phyloP scores from a whole-genome alignment of 2,113 vertebrate genomes.

The Petromus typicus region DNA sequence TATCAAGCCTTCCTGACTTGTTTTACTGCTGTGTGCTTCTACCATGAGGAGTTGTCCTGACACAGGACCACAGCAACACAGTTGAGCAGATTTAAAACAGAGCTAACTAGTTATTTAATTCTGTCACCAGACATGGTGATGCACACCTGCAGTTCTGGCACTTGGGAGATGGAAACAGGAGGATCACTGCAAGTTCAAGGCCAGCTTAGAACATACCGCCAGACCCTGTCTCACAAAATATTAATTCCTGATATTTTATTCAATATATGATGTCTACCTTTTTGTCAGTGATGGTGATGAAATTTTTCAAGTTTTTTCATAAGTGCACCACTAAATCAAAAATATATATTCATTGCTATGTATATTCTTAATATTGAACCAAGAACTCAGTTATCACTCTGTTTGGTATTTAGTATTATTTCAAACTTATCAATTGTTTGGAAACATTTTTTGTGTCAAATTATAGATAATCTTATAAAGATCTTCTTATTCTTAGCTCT shows the following conservation, averaged over 20 bases:
- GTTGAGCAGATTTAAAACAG: not conserved
- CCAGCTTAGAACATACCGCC: not conserved
- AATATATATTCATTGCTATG: not conserved
- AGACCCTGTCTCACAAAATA: not conserved
- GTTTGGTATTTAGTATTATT: not conserved
- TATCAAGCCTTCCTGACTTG: not conserved
- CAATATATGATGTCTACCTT: not conserved
- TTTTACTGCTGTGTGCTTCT: too few species aligned
- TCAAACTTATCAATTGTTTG: not conserved
- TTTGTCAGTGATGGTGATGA: not conserved
- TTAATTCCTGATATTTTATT: not conserved
- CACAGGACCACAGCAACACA: too few species aligned
- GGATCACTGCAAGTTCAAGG: not conserved
- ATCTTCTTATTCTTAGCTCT: conserved; percentile 4
- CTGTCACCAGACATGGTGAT: not conserved
- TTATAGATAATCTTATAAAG: not conserved
- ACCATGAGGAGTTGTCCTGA: too few species aligned
- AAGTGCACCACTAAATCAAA: not conserved
- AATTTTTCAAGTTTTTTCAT: not conserved
- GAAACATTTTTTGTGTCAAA: not conserved
- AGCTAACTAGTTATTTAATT: not conserved
- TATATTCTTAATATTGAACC: not conserved
- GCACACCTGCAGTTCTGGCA: not conserved
- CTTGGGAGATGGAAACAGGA: not conserved
- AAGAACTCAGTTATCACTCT: not conserved